These are phyloP conservation scores for Adoxophyes honmai DNA, from an alignment of 1,140 invertebrate genomes.

Conservation along the genomic window DNA sequence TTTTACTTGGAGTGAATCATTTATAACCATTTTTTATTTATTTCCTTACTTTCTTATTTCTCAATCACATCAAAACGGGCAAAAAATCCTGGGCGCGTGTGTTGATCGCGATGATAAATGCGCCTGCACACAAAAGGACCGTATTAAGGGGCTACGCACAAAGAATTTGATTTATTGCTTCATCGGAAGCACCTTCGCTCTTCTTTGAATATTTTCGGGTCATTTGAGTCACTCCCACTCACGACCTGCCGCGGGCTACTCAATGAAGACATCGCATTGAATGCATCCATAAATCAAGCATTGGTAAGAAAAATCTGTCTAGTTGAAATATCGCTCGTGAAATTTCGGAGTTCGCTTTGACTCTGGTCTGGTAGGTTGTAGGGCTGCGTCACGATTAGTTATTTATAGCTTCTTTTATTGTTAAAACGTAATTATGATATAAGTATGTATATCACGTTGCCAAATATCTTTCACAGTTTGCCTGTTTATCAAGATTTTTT, in stretches of 20 bases:
- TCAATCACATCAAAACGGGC: constrained; percentile 6
- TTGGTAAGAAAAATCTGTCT: constrained; percentile 54
- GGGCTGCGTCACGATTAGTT: neutral
- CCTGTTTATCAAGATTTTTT: too few species aligned
- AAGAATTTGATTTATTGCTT: constrained; percentile 68
- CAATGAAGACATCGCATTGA: constrained; percentile 64
- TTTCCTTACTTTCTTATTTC: constrained; percentile 1
- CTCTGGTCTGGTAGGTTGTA: constrained; percentile 19
- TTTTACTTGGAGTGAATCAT: constrained; percentile 2
- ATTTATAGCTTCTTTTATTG: neutral
- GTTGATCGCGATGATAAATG: constrained; percentile 56
- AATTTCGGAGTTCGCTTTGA: constrained; percentile 27
- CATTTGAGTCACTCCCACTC: constrained; percentile 56
- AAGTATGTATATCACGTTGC: too few species aligned
- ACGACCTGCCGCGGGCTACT: constrained; percentile 59
- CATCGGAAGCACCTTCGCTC: constrained; percentile 43
- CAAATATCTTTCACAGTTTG: too few species aligned
- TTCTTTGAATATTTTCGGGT: constrained; percentile 56
- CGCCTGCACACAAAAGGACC: constrained; percentile 39
- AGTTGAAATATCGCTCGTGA: constrained; percentile 55
- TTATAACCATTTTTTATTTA: constrained; percentile 7
- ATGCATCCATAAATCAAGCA: constrained; percentile 60
- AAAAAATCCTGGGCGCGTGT: constrained; percentile 30
- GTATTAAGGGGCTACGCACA: constrained; percentile 50
- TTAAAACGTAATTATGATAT: too few species aligned